Evolutionary conservation across 2,888 invertebrate species (phyloP), one percentile per base, ranked within the genome.

Genomic region (Platerodrilus igneus): DNA sequence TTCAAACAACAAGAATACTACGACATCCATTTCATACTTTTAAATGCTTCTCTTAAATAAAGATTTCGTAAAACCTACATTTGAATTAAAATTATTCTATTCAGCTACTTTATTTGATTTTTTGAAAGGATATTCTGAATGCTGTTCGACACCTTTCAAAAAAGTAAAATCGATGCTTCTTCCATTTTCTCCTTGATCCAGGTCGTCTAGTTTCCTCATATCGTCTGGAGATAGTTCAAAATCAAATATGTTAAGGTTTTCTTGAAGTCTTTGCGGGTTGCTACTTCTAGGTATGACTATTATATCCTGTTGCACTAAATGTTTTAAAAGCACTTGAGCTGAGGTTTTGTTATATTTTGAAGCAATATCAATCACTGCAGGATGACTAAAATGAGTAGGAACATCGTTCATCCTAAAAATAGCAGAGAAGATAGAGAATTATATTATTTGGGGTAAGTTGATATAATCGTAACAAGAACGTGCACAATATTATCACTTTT

Each of bases 271-370:
- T 7, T 73, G 63, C 1, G 79, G 75, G 56, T 79, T 84, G 1
- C 78, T 74, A 63, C 86, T 88, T 67, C 88, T 90, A 16, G 88
- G 87, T 57, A 90, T 85, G 5, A 84, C 83, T 20, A 77, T 73
- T 22, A 86, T 69, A 27, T 76, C 76, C 51, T 79, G 75, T 58
- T 83, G 81, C 1, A 83, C 66, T 31, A 85, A 67, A 59, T 81
- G 84, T 45, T 79, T 71, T n/a, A 89, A 68, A 26, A 86, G 65
- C 32, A 86, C 70, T 69, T 88, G 87, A 7, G 81, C 86, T 1
- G 83, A 66, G 4, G 78, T 73, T 63, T 78, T 83, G 0, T 70
- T 68, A 57, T 83, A 72, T 37, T 71, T 71, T 6, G 62, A 62
- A 11, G 81, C 76, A 10, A 86, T 70, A 48, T 73, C 66, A 49